Conservation (phyloP, 2,797 vertebrate genomes). For the Mus caroli region DNA sequence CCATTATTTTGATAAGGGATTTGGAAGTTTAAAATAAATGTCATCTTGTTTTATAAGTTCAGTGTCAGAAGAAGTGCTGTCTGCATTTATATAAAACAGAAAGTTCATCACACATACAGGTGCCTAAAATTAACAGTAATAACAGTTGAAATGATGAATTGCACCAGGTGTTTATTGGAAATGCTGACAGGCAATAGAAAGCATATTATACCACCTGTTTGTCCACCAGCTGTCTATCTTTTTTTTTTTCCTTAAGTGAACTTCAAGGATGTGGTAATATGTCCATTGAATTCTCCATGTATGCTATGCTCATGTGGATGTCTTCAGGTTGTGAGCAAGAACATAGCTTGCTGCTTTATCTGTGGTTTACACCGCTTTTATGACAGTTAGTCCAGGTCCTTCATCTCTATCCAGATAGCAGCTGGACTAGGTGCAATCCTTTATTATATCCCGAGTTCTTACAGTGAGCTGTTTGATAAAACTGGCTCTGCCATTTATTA, state of each 20-base stretch:
- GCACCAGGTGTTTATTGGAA: background rate
- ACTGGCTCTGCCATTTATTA: slow-evolving; percentile 7
- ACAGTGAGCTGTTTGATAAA: background rate
- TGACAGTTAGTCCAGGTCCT: background rate
- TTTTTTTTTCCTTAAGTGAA: background rate
- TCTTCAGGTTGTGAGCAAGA: background rate
- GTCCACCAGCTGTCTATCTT: background rate
- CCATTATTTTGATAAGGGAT: background rate
- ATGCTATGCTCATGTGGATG: background rate
- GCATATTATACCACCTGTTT: background rate
- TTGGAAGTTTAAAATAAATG: background rate
- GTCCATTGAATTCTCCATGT: background rate
- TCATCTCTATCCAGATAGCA: background rate
- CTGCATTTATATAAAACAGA: background rate
- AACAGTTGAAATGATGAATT: background rate
- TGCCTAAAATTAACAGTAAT: background rate
- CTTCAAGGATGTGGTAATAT: background rate
- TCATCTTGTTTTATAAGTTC: background rate
- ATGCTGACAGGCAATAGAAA: background rate
- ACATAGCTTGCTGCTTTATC: background rate
- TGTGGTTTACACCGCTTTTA: background rate
- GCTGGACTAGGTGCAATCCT: background rate
- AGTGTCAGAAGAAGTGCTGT: background rate
- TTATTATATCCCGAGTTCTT: background rate
- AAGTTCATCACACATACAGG: background rate